Percentiles rank a stretch among this genome's conserved stretches.
phyloP scores from a whole-genome alignment of 2,888 invertebrate species.

The Apamea epomidion region DNA sequence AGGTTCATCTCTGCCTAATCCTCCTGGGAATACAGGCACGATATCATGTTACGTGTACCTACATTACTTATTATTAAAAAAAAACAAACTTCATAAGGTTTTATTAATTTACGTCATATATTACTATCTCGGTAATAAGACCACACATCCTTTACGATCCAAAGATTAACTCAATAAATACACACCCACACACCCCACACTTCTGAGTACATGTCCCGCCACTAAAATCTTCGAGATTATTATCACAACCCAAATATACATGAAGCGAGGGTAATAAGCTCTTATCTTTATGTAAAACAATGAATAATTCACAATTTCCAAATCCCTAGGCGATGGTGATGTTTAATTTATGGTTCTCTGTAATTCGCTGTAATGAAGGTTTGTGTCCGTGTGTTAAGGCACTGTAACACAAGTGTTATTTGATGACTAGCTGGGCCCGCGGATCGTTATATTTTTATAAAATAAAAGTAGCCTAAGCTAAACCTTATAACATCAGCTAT shows the following conservation, averaged over 20 bases:
- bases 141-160: not conserved
- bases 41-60: no score
- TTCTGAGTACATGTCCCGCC: constrained; percentile 14
- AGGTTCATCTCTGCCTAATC: no score
- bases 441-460: not conserved
- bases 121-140: not conserved
- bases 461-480: not conserved
- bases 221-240: constrained; percentile 48
- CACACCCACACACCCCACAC: constrained; percentile 7
- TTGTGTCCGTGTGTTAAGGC: constrained; percentile 20
- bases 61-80: not conserved
- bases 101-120: not conserved
- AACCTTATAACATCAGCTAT: not conserved
- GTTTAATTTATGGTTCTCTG: constrained; percentile 55
- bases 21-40: no score
- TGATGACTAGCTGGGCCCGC: not conserved
- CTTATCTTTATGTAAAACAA: constrained; percentile 55
- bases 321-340: constrained; percentile 49
- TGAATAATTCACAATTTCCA: constrained; percentile 62
- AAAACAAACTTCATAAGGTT: not conserved
- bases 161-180: not conserved
- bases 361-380: constrained; percentile 37
- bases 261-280: constrained; percentile 41
- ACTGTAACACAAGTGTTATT: not conserved
- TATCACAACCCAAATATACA: constrained; percentile 38